These are phyloP conservation scores for Arion vulgaris DNA, from an alignment of 1,140 invertebrate genomes.

Conservation along the genomic window DNA sequence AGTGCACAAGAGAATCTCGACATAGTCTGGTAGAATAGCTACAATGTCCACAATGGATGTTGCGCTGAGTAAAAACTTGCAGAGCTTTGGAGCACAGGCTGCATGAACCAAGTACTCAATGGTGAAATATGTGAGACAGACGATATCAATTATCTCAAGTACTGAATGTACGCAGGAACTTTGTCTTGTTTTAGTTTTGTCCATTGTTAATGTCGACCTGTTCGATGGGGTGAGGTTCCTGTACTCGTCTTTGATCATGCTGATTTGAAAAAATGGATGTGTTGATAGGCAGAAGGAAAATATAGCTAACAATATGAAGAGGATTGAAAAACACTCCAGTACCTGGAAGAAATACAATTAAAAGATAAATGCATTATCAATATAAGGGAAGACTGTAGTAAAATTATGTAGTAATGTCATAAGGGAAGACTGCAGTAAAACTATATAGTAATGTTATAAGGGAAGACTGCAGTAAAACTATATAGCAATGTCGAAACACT, in stretches of 20 bases:
- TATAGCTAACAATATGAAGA: constrained; percentile 52
- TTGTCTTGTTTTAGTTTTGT: constrained; percentile 12
- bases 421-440: too few relatives aligned
- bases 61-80: constrained; percentile 77
- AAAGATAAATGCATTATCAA: too few relatives aligned
- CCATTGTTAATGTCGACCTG: constrained; percentile 9
- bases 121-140: constrained; percentile 73
- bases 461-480: too few relatives aligned
- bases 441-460: too few relatives aligned
- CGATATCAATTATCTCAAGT: constrained; percentile 49
- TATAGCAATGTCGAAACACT: too few relatives aligned
- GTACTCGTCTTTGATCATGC: too few relatives aligned
- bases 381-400: too few relatives aligned
- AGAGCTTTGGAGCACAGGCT: constrained; percentile 67
- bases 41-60: constrained; percentile 66
- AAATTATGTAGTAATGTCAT: too few relatives aligned
- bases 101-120: constrained; percentile 71
- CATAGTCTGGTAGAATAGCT: constrained; percentile 69
- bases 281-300: constrained; percentile 54
- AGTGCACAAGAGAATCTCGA: constrained; percentile 46
- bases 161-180: constrained; percentile 34
- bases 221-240: too few relatives aligned
- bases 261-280: too few relatives aligned
- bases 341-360: constrained; percentile 58
- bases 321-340: constrained; percentile 44